phyloP scores from a whole-genome alignment of 2,113 vertebrate genomes.

The Apus apus region DNA sequence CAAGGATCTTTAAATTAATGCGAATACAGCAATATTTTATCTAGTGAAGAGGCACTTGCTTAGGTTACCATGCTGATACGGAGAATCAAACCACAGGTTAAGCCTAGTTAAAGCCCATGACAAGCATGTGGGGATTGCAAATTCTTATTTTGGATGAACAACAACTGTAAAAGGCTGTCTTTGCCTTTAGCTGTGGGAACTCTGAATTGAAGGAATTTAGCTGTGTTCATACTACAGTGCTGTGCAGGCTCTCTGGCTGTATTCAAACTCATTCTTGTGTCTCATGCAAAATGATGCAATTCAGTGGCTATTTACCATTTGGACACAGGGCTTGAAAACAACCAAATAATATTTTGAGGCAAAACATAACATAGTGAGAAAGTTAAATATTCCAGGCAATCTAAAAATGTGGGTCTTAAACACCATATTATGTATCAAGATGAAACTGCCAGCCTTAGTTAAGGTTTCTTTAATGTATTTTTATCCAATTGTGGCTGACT shows the following conservation, averaged over 20 bases:
- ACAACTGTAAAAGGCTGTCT: background rate
- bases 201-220: background rate
- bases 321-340: background rate
- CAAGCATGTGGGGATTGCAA: background rate
- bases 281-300: background rate
- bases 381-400: conserved; percentile 15
- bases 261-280: background rate
- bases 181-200: background rate
- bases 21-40: background rate
- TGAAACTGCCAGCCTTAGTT: conserved; percentile 5
- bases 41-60: background rate
- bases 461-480: conserved; percentile 23
- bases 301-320: background rate
- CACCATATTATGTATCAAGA: background rate
- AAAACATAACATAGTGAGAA: background rate
- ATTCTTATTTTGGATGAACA: background rate
- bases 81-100: background rate
- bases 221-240: background rate
- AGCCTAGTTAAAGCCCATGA: background rate
- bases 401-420: conserved; percentile 45
- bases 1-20: background rate
- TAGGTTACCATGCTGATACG: background rate
- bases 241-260: background rate
- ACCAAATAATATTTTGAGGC: conserved; percentile 6
- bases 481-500: conserved; percentile 29